Evolutionary conservation across 2,113 vertebrate genomes (phyloP), one percentile per base, ranked within the genome.

Genomic region (Axis porcinus): DNA sequence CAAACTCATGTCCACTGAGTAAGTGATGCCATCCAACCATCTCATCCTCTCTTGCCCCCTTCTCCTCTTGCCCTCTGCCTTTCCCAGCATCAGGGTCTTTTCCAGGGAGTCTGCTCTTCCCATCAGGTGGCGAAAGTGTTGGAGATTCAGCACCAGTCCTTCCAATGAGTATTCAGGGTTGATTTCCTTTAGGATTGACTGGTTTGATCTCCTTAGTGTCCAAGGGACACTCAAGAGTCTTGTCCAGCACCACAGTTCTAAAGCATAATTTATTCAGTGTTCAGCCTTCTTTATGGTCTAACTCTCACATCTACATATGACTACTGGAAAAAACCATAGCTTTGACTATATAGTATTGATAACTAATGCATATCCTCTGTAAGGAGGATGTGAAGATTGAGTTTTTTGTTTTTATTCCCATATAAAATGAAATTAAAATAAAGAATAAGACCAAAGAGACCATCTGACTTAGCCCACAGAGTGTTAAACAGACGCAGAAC

Each of bases 371-470:
- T 62, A 54, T 78, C 25, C 12, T 93, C 43, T 45, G 33, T 14
- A 79, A 30, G 7, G 23, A 84, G 16, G 27, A 28, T n/a, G n/a
- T 78, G 14, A 70, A 74, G n/a, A 45, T 40, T 64, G 62, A 25
- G 25, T 23, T 86, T 82, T 83, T 64, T 76, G 58, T 11, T 74
- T 89, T 93, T 45, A 76, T 45, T n/a, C 27, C 30, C 52, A 87
- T 58, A 60, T 78, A 60, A 89, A 84, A 92, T 92, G 16, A 95
- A 93, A 90, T 86, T 54, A 76, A 91, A 88, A 87, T n/a, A 17
- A 62, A 94, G 67, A 88, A 30, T 36, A 94, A 89, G 52, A 76
- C 14, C 19, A 36, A 23, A 50, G 78, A 84, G 50, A 28, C 21
- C 30, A 67, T 23, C 23, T 85, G 76, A 40, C 50, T 97, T 36